Percentiles rank a stretch among this genome's conserved stretches.
Evolutionary conservation across 2,113 vertebrate species (phyloP).

Genomic region (Pelusios castaneus): DNA sequence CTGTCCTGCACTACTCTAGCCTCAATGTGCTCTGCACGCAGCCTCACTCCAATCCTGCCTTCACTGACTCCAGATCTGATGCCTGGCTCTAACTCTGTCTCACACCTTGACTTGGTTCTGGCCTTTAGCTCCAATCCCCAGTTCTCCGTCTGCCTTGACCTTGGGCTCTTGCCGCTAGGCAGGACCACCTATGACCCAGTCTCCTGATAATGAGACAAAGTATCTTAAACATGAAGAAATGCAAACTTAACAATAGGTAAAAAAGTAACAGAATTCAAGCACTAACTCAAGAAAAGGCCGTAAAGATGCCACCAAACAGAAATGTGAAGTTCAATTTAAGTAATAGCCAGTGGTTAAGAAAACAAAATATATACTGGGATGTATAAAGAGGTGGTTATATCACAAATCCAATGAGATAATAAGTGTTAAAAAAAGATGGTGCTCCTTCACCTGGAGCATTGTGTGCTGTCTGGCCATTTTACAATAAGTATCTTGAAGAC

Average conservation of each 20-base stretch:
- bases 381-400: not conserved
- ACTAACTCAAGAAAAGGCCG: not conserved
- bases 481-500: accelerated
- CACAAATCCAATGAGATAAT: not conserved
- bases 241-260: not conserved
- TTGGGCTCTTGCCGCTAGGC: too few species aligned
- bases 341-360: not conserved
- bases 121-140: too few species aligned
- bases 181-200: too few species aligned
- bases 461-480: not conserved
- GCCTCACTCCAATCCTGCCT: too few species aligned
- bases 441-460: not conserved
- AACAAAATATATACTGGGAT: not conserved
- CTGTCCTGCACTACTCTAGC: too few species aligned
- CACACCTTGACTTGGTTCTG: too few species aligned
- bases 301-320: not conserved
- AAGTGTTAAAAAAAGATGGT: not conserved
- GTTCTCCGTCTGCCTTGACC: too few species aligned
- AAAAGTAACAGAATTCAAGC: too few species aligned
- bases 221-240: not conserved
- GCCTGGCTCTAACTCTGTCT: too few species aligned
- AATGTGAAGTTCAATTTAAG: not conserved
- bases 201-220: not conserved
- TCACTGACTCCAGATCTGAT: too few species aligned
- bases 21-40: too few species aligned